Evolutionary conservation across 2,113 vertebrate species (phyloP), one percentile per base, ranked within the genome.

Genomic region (Ictalurus furcatus): DNA sequence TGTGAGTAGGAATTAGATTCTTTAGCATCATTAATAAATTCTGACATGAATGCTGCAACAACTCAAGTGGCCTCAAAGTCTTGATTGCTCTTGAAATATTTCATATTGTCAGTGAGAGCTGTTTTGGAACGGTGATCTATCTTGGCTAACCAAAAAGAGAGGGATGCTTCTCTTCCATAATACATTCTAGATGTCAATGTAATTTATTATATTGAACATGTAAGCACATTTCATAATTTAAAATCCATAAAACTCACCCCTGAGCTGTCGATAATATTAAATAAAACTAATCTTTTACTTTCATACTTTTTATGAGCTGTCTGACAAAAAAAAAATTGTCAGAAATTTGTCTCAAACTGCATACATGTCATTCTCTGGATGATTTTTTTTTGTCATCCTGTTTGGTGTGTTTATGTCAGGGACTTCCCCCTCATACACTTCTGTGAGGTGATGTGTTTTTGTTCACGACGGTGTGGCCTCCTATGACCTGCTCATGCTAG

Each of bases 11-110:
- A 63, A 79, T 79, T 37, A n/a, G 17, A 63, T 65, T 80, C 30
- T 63, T 44, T 65, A 59, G 28, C 76, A 48, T 37, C 37, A 54
- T 87, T 87, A 58, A 79, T 78, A 79, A 76, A 87, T 28, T 71
- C 85, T 87, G 59, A 87, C 58, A 86, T n/a, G 65, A 34, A 63
- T 37, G 21, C 19, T n/a, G 85, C 69, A 76, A 56, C 56, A 37
- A 30, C n/a, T 61, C 21, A 7, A 76, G 12, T 28, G 67, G 85
- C 9, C 54, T 48, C 85, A 34, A 25, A 30, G 5, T 63, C 12
- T 54, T 28, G 21, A 14, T 48, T 28, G 16, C 37, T 80, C 28
- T 54, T 16, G 23, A 79, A 61, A 48, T 87, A 34, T 40, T 79
- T 87, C 73, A 79, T 63, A 54, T 59, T 74, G 67, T 48, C 30